Percentiles rank a stretch among this genome's conserved stretches.
Evolutionary conservation across 2,113 vertebrate genomes (phyloP).

Genomic region (Elephas maximus): DNA sequence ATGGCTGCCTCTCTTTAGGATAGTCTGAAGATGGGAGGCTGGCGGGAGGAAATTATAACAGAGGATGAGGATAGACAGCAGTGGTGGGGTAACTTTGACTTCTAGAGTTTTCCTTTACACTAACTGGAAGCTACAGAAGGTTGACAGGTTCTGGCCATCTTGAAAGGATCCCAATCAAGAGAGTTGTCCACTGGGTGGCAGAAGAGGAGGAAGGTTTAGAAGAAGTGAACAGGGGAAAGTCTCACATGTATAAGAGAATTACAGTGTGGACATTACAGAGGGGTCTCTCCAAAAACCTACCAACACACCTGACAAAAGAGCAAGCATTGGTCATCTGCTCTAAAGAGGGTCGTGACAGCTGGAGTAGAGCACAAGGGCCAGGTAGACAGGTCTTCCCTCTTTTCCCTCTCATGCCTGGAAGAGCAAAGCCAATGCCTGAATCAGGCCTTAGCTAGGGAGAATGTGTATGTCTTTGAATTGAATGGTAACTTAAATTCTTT

Average conservation of each 20-base stretch:
- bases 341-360: accelerated
- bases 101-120: neutral
- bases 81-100: accelerated
- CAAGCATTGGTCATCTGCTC: neutral
- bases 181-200: no score
- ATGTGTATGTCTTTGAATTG: neutral
- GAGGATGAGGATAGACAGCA: neutral
- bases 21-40: neutral
- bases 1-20: neutral
- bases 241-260: neutral
- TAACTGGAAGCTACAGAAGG: neutral
- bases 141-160: neutral
- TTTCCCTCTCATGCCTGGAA: neutral
- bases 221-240: neutral
- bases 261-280: neutral
- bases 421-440: neutral
- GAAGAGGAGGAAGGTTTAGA: neutral
- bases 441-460: neutral
- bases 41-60: neutral
- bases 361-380: accelerated
- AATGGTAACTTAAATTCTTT: neutral
- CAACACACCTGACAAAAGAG: neutral
- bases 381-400: accelerated
- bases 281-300: neutral
- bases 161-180: neutral